A percentile compares a stretch with the other conserved stretches of the same genome.
These are phyloP conservation scores for Gorsachius magnificus DNA, from an alignment of 2,797 vertebrate genomes.

Conservation along the genomic window DNA sequence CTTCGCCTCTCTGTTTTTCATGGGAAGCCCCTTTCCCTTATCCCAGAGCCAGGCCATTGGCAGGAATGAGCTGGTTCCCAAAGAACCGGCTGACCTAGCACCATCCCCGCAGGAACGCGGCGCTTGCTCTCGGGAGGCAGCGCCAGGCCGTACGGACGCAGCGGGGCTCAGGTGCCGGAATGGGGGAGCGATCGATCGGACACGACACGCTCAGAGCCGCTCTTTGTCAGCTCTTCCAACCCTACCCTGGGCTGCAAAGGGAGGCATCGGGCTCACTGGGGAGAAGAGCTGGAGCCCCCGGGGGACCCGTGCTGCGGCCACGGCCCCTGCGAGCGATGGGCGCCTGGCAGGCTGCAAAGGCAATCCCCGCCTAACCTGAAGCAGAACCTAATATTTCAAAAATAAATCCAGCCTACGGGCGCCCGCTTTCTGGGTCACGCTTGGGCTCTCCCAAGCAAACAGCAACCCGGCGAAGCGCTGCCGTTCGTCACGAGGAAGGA, in stretches of 20 bases:
- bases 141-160: accelerated
- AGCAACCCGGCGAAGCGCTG: not conserved
- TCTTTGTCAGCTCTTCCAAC: not conserved
- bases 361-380: not conserved
- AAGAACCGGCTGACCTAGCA: not conserved
- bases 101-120: accelerated
- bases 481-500: not conserved
- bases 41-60: accelerated
- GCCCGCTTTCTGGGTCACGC: not conserved
- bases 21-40: not conserved
- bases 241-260: too few relatives aligned
- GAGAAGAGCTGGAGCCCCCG: not conserved
- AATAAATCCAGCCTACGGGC: too few relatives aligned
- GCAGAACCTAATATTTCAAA: not conserved
- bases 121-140: not conserved
- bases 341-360: not conserved
- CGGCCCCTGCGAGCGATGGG: not conserved
- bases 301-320: not conserved
- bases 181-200: accelerated
- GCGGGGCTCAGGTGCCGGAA: not conserved
- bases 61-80: not conserved
- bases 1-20: not conserved
- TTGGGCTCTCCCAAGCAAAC: not conserved
- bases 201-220: accelerated
- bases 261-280: not conserved